Evolutionary conservation across 2,113 vertebrate species (phyloP), one percentile per base, ranked within the genome.

Genomic region (Malurus melanocephalus): DNA sequence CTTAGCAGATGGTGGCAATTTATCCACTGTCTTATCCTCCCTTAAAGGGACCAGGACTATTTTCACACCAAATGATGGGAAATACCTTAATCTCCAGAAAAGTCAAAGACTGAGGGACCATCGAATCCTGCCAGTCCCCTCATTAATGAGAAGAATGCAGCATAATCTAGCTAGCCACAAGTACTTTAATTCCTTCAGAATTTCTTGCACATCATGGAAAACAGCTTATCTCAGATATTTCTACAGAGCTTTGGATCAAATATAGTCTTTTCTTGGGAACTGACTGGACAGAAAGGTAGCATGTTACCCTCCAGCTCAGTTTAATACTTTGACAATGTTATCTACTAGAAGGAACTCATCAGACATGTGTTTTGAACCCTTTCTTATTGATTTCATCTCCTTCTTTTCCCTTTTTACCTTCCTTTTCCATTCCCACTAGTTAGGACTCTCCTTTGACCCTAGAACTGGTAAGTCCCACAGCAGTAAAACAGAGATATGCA

Each of bases 391-490:
- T 86, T 80, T 80, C 0, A 68, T 80, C 23, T 42, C 42, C 38
- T 90, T 35, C 26, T 78, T 89, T 87, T 33, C 20, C 42, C 35
- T 76, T 84, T 68, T 65, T 55, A 32, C 40, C 48, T 81, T 84
- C 24, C 22, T 81, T 78, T 91, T 59, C 33, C 33, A 22, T 53
- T 85, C 53, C 49, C 26, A 53, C 51, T 61, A 90, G 55, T 80
- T 93, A 71, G 59, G 40, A 28, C 74, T 61, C 48, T 85, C 72
- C 61, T 90, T 90, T 73, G 85, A 80, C 85, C 56, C 92, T 56
- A 49, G 57, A 80, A 90, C 71, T 75, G 73, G 73, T 33, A 82
- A 88, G 60, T 77, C 43, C 68, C 83, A 79, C 51, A 80, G 69
- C n/a, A 85, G 69, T 35, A 92, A 95, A 86, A 80, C 0, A 67